These are phyloP conservation scores for Boloria selene DNA, from an alignment of 2,888 invertebrate genomes.

Conservation along the genomic window DNA sequence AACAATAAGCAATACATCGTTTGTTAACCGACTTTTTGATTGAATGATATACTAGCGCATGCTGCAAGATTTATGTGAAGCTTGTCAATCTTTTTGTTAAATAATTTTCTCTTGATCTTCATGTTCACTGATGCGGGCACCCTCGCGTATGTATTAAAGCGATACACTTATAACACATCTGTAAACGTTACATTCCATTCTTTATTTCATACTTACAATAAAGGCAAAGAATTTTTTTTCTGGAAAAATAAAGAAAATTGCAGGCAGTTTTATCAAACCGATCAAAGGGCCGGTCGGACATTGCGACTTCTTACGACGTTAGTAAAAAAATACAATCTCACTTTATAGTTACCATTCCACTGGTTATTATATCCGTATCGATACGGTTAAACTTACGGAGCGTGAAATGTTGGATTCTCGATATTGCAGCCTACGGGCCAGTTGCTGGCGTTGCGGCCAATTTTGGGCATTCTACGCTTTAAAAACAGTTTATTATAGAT, in stretches of 20 bases:
- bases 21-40: neutral
- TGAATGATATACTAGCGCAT: neutral
- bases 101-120: constrained; percentile 27
- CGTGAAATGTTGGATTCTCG: constrained; percentile 76
- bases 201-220: constrained; percentile 62
- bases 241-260: constrained; percentile 67
- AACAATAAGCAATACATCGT: neutral
- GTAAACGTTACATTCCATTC: constrained; percentile 44
- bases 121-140: constrained; percentile 24
- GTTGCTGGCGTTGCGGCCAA: constrained; percentile 54
- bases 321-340: constrained; percentile 81
- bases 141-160: constrained; percentile 18
- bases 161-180: constrained; percentile 33
- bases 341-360: constrained; percentile 82
- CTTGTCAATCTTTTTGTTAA: constrained; percentile 17
- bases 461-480: constrained; percentile 57
- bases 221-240: constrained; percentile 61
- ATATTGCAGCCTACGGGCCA: constrained; percentile 66
- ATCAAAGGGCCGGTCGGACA: constrained; percentile 80
- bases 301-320: constrained; percentile 81
- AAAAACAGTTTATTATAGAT: constrained; percentile 43
- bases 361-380: constrained; percentile 81
- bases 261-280: constrained; percentile 78
- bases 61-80: constrained; percentile 4
- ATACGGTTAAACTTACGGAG: constrained; percentile 75